Evolutionary conservation across 2,797 vertebrate species (phyloP).

Genomic region (Pteropus rufus): DNA sequence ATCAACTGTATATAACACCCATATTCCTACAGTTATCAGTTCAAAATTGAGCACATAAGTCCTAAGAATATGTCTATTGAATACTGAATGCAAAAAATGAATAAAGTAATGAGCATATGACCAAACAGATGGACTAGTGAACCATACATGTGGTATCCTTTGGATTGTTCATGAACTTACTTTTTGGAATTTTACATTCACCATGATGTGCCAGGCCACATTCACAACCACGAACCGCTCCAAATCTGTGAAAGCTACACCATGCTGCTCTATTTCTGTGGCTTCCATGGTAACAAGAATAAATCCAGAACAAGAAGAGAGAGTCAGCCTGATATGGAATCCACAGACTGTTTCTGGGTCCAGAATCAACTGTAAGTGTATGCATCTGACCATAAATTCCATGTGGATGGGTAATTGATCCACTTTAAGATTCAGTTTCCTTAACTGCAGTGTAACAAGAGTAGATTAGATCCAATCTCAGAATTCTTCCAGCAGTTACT

Average conservation of each 20-base stretch:
- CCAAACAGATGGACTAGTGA: neutral
- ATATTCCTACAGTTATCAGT: neutral
- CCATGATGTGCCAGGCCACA: neutral
- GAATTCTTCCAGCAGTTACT: neutral
- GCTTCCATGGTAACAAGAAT: slow-evolving; percentile 16
- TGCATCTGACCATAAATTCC: neutral
- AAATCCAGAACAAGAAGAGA: neutral
- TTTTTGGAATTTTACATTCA: neutral
- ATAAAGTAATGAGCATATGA: neutral
- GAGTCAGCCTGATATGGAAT: neutral
- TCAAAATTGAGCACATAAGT: neutral
- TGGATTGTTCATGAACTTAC: neutral
- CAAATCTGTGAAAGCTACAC: neutral
- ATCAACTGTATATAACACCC: neutral
- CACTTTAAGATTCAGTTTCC: neutral
- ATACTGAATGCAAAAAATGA: neutral
- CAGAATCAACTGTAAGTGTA: neutral
- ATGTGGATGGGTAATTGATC: neutral
- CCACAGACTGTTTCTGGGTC: neutral
- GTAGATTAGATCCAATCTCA: neutral
- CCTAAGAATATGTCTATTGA: neutral
- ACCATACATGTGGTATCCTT: neutral
- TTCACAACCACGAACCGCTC: neutral
- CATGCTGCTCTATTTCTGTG: neutral
- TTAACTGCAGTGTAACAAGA: neutral